phyloP scores from a whole-genome alignment of 2,797 vertebrate genomes.

The Chloroceryle inda region DNA sequence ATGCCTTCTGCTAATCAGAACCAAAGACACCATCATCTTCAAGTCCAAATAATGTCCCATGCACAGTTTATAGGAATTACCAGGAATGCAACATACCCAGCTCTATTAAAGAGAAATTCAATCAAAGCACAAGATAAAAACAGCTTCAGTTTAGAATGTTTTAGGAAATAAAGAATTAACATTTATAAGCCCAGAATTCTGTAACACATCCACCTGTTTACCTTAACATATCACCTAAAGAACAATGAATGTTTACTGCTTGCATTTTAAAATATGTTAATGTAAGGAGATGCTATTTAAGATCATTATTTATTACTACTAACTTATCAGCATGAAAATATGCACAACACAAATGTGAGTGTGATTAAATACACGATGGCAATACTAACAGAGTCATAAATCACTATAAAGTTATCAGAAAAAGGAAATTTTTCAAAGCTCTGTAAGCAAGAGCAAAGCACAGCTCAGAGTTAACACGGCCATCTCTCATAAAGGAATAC shows the following conservation, averaged over 20 bases:
- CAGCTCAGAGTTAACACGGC: not conserved
- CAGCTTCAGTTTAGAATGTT: not conserved
- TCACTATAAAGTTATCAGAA: not conserved
- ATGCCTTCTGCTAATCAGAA: not conserved
- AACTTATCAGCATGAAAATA: not conserved
- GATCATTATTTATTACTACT: not conserved
- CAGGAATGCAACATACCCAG: not conserved
- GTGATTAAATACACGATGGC: not conserved
- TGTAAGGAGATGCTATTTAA: not conserved
- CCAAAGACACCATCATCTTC: not conserved
- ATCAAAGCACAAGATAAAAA: not conserved
- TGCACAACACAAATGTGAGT: not conserved
- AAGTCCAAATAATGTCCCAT: not conserved
- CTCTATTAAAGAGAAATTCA: not conserved
- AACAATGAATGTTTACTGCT: not conserved
- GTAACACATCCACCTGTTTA: not conserved
- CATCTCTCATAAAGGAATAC: not conserved
- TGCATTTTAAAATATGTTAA: not conserved
- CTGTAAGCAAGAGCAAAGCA: not conserved
- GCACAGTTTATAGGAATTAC: not conserved
- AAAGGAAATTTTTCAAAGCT: not conserved
- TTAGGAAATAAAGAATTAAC: not conserved
- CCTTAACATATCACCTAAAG: not conserved
- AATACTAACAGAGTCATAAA: not conserved
- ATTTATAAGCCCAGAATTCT: not conserved